These are phyloP conservation scores for Psephotus haematonotus DNA, from an alignment of 2,113 vertebrate genomes.

Conservation along the genomic window DNA sequence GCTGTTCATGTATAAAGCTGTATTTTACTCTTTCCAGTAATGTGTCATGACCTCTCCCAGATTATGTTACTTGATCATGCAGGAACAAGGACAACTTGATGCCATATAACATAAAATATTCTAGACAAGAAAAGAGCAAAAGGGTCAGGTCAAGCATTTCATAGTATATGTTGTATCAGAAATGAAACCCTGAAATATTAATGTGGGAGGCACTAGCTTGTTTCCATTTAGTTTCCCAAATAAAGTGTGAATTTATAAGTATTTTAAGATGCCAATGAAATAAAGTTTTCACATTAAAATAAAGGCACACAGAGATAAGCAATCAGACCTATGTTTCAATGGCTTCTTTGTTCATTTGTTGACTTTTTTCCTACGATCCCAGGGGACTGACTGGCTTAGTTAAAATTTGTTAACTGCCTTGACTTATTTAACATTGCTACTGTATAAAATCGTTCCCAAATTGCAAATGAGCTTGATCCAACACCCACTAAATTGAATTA, in stretches of 20 bases:
- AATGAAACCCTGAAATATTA: neutral
- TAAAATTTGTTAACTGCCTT: constrained; percentile 1
- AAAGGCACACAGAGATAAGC: neutral
- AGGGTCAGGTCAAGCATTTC: neutral
- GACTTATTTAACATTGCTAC: neutral
- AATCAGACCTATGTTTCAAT: neutral
- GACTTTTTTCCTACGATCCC: neutral
- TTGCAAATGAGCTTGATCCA: neutral
- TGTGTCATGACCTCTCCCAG: neutral
- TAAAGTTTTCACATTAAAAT: neutral
- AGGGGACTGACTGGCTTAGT: neutral
- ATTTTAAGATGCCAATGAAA: neutral
- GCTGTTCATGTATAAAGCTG: neutral
- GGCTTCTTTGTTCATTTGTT: neutral
- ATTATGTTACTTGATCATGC: neutral
- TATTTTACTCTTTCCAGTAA: constrained; percentile 5
- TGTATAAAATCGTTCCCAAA: neutral
- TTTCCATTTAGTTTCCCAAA: neutral
- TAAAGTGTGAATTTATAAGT: neutral
- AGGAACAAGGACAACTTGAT: neutral
- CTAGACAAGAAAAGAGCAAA: neutral
- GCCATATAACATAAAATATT: neutral
- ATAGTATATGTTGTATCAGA: neutral
- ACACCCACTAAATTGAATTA: neutral
- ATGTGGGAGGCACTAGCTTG: neutral